Base-by-base conservation (phyloP, 2,113 vertebrate genomes). In the Noctilio leporinus region DNA sequence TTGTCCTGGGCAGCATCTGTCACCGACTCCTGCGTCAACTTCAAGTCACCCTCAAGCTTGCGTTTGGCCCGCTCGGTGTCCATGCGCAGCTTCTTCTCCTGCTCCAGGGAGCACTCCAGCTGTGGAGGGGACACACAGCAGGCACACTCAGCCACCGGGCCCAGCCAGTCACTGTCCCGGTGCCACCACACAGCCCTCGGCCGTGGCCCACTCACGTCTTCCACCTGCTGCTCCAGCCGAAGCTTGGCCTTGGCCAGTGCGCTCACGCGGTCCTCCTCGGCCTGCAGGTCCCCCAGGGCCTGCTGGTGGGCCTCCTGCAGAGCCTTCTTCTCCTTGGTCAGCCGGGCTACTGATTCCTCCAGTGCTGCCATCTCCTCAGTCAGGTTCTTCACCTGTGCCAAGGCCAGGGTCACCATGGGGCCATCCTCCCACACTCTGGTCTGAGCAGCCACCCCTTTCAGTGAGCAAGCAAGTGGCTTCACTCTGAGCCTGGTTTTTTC, bases 141-240 rank as follows among this genome's bases (percentile, higher is more conserved):
- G 88, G 0, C 86, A 78, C 24, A 64, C 38, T 95, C 30, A 75
- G 83, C 62, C 69, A 24, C 5, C n/a, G 19, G 43, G 47, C 26
- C 30, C 17, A 0, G 67, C 30, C 72, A 12, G 12, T 0, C 1
- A 2, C 6, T 3, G 8, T 30, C 67, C 69, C 2, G 0, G 1
- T 26, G 11, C 65, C 47, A 1, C 75, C 30, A 1, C 84, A 38
- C 7, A 10, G 19, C 33, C 69, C 47, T 26, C 40, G 20, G 2
- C 17, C 0, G 12, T 2, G 35, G 22, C 57, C 40, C 55, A 98
- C 99, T 99, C 97, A 99, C 99, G 82, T 99, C 99, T 94, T 99
- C 99, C 70, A 99, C 99, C 98, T 99, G 99, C 97, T 99, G 99
- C 97, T 99, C 99, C 97, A 99, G 98, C 94, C 99, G 99, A 95